These are phyloP conservation scores for Acanthosoma haemorrhoidale DNA, from an alignment of 2,888 invertebrate genomes.

Conservation along the genomic window DNA sequence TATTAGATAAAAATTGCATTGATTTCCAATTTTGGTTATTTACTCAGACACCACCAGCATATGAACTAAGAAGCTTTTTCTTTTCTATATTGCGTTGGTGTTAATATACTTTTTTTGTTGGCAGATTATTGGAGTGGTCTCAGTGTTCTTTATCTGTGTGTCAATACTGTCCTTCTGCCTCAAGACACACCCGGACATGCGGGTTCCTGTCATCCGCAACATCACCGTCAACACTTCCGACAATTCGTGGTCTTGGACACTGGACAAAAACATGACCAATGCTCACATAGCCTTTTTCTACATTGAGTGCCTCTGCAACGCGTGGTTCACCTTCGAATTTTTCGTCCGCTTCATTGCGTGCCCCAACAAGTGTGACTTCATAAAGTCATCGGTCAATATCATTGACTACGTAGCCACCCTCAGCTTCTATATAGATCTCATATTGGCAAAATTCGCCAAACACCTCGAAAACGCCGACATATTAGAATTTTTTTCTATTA, in stretches of 20 bases:
- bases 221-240: conserved; percentile 70
- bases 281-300: conserved; percentile 97
- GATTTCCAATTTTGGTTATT: no score
- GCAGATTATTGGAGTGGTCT: conserved; percentile 93
- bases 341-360: conserved; percentile 86
- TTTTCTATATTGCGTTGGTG: no score
- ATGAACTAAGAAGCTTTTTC: not conserved
- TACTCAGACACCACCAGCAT: no score
- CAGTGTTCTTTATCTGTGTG: conserved; percentile 99
- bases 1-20: no score
- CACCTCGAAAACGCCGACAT: conserved; percentile 92
- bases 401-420: conserved; percentile 98
- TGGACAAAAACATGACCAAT: conserved; percentile 89
- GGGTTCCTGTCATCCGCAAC: conserved; percentile 82
- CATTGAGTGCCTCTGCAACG: conserved; percentile 96
- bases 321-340: conserved; percentile 99
- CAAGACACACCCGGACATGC: conserved; percentile 98
- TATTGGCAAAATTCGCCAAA: conserved; percentile 81
- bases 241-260: conserved; percentile 65
- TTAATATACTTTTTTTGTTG: not conserved
- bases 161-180: conserved; percentile 99
- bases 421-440: conserved; percentile 93
- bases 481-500: conserved; percentile 95
- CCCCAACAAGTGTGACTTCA: conserved; percentile 82
- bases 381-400: conserved; percentile 94